phyloP scores from a whole-genome alignment of 30 jellyfish, hydroid and myxozoan genomes.

The Aurelia aurita region DNA sequence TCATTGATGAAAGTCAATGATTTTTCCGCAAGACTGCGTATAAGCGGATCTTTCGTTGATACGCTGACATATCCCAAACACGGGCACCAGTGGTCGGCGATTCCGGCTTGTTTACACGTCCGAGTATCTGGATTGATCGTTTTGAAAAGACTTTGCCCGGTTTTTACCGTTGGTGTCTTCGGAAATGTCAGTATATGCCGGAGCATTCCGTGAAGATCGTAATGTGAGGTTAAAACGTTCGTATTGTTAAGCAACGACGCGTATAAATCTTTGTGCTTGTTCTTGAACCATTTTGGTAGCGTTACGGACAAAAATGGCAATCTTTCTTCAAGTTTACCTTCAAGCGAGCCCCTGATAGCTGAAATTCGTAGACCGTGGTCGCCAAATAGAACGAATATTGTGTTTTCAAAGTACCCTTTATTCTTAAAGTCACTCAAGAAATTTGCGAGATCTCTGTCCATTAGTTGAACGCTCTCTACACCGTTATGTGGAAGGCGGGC shows the following conservation, averaged over 20 bases:
- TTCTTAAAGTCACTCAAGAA: constrained; percentile 20
- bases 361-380: constrained; percentile 73
- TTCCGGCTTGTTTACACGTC: constrained; percentile 75
- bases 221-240: constrained; percentile 59
- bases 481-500: constrained; percentile 60
- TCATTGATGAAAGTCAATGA: constrained; percentile 33
- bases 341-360: constrained; percentile 27
- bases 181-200: constrained; percentile 64
- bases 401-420: constrained; percentile 47
- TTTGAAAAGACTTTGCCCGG: constrained; percentile 80
- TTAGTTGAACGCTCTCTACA: constrained; percentile 17
- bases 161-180: background rate
- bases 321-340: constrained; percentile 76
- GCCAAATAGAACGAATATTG: constrained; percentile 59
- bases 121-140: constrained; percentile 65
- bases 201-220: constrained; percentile 69
- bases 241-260: constrained; percentile 18
- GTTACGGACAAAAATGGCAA: constrained; percentile 68
- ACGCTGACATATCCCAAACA: constrained; percentile 45
- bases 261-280: constrained; percentile 15
- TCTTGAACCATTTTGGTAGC: constrained; percentile 53
- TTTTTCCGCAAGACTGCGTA: constrained; percentile 7
- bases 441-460: constrained; percentile 59
- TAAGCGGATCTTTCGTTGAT: background rate
- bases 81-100: constrained; percentile 85